These are phyloP conservation scores for Bubo bubo DNA, from an alignment of 2,113 vertebrate genomes.

Conservation along the genomic window DNA sequence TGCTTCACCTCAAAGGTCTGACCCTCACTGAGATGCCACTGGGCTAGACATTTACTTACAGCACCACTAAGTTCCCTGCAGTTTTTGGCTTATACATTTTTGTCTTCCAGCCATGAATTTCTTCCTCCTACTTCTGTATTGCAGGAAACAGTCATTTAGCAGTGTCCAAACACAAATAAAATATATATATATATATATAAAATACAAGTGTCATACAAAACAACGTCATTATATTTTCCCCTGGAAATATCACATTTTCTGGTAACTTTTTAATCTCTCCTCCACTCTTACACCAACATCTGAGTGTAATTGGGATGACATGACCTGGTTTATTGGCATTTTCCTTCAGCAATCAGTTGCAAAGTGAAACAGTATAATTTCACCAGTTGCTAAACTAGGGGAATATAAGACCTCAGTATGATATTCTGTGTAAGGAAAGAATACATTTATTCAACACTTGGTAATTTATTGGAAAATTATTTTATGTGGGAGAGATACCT, in stretches of 20 bases:
- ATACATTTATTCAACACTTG: not conserved
- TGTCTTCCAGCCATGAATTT: not conserved
- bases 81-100: not conserved
- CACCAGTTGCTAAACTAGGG: not conserved
- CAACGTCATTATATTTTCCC: not conserved
- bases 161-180: not conserved
- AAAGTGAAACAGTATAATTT: not conserved
- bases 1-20: constrained; percentile 14
- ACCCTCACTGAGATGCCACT: not conserved
- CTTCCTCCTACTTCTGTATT: not conserved
- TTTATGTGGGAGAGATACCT: not conserved
- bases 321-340: not conserved
- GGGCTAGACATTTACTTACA: not conserved
- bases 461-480: not conserved
- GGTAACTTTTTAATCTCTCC: not conserved
- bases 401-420: not conserved
- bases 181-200: not conserved
- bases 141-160: not conserved
- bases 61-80: not conserved
- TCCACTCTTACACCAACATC: not conserved
- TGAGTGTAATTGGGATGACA: not conserved
- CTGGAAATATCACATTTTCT: not conserved
- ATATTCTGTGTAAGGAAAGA: not conserved
- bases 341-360: not conserved
- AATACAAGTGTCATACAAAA: not conserved